phyloP scores from a whole-genome alignment of 2,888 invertebrate species.

The Papilio demoleus region DNA sequence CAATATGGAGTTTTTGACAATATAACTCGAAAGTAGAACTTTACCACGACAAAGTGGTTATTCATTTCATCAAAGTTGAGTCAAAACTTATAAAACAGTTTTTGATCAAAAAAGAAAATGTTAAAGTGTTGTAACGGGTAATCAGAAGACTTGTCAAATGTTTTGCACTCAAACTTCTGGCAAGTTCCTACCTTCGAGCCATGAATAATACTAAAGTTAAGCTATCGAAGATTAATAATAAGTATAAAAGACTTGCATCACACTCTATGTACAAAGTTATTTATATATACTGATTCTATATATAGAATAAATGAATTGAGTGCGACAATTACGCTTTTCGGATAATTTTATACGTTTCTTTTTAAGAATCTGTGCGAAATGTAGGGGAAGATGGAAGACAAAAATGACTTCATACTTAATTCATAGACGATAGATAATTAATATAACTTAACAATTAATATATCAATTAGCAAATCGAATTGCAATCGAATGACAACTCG shows the following conservation, averaged over 20 bases:
- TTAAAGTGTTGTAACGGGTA: too few relatives aligned
- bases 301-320: conserved; percentile 7
- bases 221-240: conserved; percentile 27
- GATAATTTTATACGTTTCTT: too few relatives aligned
- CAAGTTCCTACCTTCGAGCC: not conserved
- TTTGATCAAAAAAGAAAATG: too few relatives aligned
- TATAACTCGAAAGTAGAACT: not conserved
- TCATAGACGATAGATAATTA: conserved; percentile 3
- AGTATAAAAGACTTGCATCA: conserved; percentile 30
- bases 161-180: not conserved
- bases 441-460: conserved; percentile 14
- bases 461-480: conserved; percentile 26
- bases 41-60: too few relatives aligned
- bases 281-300: not conserved
- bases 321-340: too few relatives aligned
- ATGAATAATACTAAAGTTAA: conserved; percentile 27
- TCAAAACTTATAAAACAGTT: too few relatives aligned
- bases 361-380: conserved; percentile 22
- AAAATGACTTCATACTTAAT: conserved; percentile 25
- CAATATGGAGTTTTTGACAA: conserved; percentile 49
- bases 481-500: conserved; percentile 1
- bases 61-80: too few relatives aligned
- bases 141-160: not conserved
- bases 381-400: conserved; percentile 34
- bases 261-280: conserved; percentile 19